Percentiles rank a stretch among this genome's conserved stretches.
Conservation (phyloP, 2,113 vertebrate genomes). For the Larimichthys polyactis region DNA sequence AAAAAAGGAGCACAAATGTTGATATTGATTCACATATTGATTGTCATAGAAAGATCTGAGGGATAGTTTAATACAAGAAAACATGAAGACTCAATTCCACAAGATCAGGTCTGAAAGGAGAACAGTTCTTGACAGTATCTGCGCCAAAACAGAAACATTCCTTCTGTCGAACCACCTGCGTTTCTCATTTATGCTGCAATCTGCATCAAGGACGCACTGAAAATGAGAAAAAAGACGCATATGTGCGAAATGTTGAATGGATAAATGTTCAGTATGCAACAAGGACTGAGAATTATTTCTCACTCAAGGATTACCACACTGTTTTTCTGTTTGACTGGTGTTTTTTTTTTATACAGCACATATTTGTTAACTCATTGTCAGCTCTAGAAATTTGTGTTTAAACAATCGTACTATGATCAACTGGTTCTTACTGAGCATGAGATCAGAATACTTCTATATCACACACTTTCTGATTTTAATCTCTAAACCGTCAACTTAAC, state of each 20-base stretch:
- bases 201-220: constrained; percentile 2
- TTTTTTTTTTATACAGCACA: constrained; percentile 5
- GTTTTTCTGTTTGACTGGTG: constrained; percentile 22
- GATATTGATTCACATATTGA: constrained; percentile 29
- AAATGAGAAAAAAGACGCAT: constrained; percentile 1
- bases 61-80: neutral
- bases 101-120: neutral
- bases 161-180: constrained; percentile 26
- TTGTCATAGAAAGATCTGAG: neutral
- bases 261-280: neutral
- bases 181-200: constrained; percentile 13
- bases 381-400: neutral
- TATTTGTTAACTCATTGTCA: neutral
- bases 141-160: neutral
- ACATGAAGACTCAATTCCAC: neutral
- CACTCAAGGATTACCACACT: neutral
- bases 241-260: neutral
- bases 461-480: neutral
- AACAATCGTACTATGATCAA: neutral
- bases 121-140: neutral
- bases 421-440: neutral
- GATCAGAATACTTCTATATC: neutral
- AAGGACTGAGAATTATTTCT: constrained; percentile 10
- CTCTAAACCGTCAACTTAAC: neutral
- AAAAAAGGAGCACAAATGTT: neutral